phyloP scores from a whole-genome alignment of 2,113 vertebrate species.

The Sisor rabdophorus region DNA sequence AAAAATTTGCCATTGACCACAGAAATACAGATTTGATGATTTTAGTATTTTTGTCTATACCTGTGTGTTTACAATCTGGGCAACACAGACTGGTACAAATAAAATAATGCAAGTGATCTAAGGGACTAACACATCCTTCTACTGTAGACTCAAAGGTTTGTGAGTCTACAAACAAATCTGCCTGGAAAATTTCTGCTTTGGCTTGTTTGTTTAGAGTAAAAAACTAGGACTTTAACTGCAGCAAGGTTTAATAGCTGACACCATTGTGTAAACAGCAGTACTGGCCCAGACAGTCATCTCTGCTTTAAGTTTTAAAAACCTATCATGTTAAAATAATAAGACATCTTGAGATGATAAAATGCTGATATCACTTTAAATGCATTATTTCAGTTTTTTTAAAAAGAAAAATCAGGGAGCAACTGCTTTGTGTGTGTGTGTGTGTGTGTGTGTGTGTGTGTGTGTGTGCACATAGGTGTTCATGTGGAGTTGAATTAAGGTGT shows the following conservation, averaged over 20 bases:
- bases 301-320: background rate
- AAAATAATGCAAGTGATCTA: background rate
- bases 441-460: constrained; percentile 51
- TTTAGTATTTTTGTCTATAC: background rate
- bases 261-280: constrained; percentile 11
- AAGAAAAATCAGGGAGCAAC: constrained; percentile 28
- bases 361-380: constrained; percentile 71
- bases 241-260: background rate
- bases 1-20: background rate
- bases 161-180: background rate
- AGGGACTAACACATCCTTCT: background rate
- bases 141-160: background rate
- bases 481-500: background rate
- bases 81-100: constrained; percentile 4
- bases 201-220: background rate
- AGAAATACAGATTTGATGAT: background rate
- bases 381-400: constrained; percentile 44
- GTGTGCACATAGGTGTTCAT: constrained; percentile 18
- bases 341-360: constrained; percentile 58
- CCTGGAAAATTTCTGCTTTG: background rate
- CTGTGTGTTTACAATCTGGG: background rate
- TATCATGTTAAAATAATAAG: background rate
- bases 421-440: constrained; percentile 10
- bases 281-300: constrained; percentile 9
- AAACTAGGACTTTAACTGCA: constrained; percentile 1